A percentile compares a stretch with the other conserved stretches of the same genome.
phyloP scores from a whole-genome alignment of 2,888 invertebrate genomes.

The Melieria omissa region DNA sequence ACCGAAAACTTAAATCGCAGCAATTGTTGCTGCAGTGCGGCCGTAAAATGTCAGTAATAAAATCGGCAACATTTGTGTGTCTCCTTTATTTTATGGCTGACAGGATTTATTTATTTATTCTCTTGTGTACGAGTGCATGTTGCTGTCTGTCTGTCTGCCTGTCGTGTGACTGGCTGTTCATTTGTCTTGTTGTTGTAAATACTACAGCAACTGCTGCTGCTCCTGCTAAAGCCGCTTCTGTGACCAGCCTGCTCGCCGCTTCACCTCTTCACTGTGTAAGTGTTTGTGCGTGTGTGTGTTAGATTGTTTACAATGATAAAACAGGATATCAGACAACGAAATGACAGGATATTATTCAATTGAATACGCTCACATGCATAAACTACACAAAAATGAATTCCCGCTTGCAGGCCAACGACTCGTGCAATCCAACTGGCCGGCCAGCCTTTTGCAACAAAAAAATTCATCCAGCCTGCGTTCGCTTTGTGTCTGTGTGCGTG shows the following conservation, averaged over 20 bases:
- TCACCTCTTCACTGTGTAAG: too few species aligned
- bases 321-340: constrained; percentile 51
- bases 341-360: constrained; percentile 64
- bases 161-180: background rate
- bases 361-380: constrained; percentile 59
- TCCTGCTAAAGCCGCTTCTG: too few species aligned
- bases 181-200: background rate
- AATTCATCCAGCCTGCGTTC: too few species aligned
- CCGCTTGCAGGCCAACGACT: too few species aligned
- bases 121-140: constrained; percentile 11
- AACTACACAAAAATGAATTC: constrained; percentile 50
- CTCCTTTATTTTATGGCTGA: constrained; percentile 16
- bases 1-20: constrained; percentile 13
- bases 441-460: too few species aligned
- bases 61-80: constrained; percentile 9
- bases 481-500: too few species aligned
- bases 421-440: too few species aligned
- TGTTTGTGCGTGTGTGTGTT: constrained; percentile 25
- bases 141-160: background rate
- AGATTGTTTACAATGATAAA: constrained; percentile 55
- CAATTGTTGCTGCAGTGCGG: constrained; percentile 22
- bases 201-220: background rate
- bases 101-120: constrained; percentile 29
- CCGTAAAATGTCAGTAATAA: constrained; percentile 17
- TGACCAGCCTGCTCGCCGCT: too few species aligned